These are phyloP conservation scores for Drosophila flavopinicola DNA, from an alignment of 2,888 invertebrate genomes.

Conservation along the genomic window DNA sequence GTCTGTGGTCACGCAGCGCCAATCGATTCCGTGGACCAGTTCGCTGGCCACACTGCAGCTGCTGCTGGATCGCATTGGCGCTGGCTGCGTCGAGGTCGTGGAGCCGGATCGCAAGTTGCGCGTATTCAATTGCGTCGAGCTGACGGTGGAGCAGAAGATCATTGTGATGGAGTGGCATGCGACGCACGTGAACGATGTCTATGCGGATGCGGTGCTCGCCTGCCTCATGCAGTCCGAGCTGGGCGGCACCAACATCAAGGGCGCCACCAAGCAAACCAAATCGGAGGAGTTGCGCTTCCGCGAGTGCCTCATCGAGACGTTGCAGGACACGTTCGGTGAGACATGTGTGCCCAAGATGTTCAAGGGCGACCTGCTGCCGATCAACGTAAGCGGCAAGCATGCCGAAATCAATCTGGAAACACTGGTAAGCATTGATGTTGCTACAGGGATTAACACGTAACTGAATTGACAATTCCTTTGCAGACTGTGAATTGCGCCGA, in stretches of 20 bases:
- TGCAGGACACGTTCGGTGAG: constrained; percentile 96
- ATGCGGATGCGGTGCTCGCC: constrained; percentile 96
- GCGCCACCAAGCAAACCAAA: constrained; percentile 87
- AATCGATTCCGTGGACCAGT: constrained; percentile 92
- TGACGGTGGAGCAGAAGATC: constrained; percentile 91
- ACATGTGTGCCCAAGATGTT: constrained; percentile 96
- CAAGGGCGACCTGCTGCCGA: constrained; percentile 93
- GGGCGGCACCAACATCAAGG: constrained; percentile 87
- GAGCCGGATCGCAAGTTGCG: constrained; percentile 90
- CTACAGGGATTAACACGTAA: too few species aligned
- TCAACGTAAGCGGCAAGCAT: constrained; percentile 92
- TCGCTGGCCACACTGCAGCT: constrained; percentile 88
- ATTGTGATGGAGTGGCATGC: constrained; percentile 97
- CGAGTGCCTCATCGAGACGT: constrained; percentile 85
- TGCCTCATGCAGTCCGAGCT: constrained; percentile 93
- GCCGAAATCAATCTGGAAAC: constrained; percentile 93
- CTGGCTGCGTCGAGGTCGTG: constrained; percentile 88
- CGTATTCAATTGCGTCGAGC: constrained; percentile 93
- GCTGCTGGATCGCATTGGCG: constrained; percentile 90
- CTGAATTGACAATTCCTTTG: constrained; percentile 40
- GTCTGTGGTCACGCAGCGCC: constrained; percentile 96
- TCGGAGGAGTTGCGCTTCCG: constrained; percentile 96
- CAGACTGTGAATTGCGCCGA: constrained; percentile 91
- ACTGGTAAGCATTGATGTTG: constrained; percentile 84
- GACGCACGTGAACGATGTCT: constrained; percentile 98